Evolutionary conservation across 2,797 vertebrate genomes (phyloP).

Genomic region (Amniataba percoides): DNA sequence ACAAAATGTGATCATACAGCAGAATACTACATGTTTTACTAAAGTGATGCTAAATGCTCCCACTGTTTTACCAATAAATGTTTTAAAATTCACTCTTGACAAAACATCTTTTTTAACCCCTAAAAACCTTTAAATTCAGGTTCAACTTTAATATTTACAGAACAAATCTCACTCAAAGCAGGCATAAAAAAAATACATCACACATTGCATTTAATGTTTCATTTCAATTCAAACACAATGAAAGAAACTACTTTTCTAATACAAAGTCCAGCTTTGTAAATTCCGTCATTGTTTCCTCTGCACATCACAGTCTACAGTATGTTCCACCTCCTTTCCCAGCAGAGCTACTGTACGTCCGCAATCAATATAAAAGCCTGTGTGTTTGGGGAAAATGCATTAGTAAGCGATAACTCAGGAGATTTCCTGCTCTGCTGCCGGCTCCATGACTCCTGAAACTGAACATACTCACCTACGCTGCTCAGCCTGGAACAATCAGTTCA

Average conservation of each 20-base stretch:
- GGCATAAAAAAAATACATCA: no score
- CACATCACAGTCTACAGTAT: not conserved
- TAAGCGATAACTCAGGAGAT: constrained; percentile 37
- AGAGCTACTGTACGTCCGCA: constrained; percentile 25
- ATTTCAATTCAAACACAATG: no score
- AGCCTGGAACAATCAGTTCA: not conserved
- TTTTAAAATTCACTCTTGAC: not conserved
- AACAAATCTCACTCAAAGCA: no score
- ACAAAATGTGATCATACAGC: not conserved
- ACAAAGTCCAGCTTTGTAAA: no score
- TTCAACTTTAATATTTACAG: no score
- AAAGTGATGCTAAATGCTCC: not conserved
- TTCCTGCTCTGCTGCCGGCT: constrained; percentile 25
- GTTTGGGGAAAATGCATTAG: constrained; percentile 57
- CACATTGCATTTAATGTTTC: no score
- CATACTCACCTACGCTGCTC: constrained; percentile 26
- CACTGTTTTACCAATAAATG: not conserved
- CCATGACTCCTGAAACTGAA: constrained; percentile 16
- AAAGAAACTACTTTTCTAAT: no score
- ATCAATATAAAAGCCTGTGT: constrained; percentile 43
- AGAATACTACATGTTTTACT: no score
- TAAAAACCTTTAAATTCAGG: not conserved
- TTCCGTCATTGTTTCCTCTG: not conserved
- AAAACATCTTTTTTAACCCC: not conserved
- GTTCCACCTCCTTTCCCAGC: constrained; percentile 37